Evolutionary conservation across 2,797 vertebrate genomes (phyloP).

Genomic region (Antrozous pallidus): DNA sequence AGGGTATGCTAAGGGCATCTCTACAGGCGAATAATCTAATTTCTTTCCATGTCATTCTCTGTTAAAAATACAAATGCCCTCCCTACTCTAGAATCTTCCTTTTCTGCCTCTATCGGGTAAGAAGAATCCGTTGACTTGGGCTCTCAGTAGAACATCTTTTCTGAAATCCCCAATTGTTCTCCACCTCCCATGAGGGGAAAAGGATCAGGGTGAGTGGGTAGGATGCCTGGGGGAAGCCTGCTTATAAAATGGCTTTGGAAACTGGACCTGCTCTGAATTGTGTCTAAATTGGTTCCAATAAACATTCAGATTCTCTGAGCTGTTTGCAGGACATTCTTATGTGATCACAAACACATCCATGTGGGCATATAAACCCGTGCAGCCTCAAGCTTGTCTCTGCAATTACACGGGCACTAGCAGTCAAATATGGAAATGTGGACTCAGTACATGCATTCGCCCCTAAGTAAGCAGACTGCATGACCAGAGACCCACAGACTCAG

Average conservation of each 20-base stretch:
- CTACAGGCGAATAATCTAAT: not conserved
- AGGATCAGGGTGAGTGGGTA: not conserved
- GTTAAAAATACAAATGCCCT: not conserved
- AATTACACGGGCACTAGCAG: not conserved
- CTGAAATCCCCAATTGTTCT: not conserved
- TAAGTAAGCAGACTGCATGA: not conserved
- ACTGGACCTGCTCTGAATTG: not conserved
- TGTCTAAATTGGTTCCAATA: not conserved
- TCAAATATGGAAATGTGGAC: not conserved
- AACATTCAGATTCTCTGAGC: not conserved
- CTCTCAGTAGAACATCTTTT: not conserved
- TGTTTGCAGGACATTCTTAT: not conserved
- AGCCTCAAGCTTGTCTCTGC: not conserved
- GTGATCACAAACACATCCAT: not conserved
- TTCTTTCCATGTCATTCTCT: not conserved
- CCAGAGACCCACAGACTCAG: not conserved
- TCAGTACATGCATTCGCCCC: not conserved
- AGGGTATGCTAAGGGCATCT: not conserved
- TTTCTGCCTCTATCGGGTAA: not conserved
- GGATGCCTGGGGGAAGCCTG: not conserved
- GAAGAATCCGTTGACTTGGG: constrained; percentile 2
- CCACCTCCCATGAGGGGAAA: not conserved
- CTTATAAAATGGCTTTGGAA: not conserved
- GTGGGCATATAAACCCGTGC: not conserved
- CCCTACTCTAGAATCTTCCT: not conserved